Conservation (phyloP, 92 coral and sea anemone genomes). For the Umimayanthus kanabou region DNA sequence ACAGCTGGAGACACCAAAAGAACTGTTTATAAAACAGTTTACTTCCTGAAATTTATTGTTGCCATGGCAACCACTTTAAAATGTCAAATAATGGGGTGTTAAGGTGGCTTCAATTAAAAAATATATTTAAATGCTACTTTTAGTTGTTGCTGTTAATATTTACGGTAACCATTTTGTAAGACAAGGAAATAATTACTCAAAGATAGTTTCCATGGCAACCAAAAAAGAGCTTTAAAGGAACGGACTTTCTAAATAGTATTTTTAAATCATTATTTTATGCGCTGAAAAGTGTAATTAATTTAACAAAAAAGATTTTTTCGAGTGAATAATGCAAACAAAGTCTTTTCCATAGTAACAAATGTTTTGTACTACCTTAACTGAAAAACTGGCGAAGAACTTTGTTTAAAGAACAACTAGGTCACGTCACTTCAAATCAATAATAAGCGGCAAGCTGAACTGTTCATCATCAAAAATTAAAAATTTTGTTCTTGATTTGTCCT, state of each 20-base stretch:
- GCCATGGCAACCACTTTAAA: conserved; percentile 3
- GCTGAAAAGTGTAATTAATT: conserved; percentile 19
- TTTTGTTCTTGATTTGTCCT: neutral
- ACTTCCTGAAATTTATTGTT: conserved; percentile 18
- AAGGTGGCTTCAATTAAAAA: conserved; percentile 7
- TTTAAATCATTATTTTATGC: conserved; percentile 1
- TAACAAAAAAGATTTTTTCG: conserved; percentile 8
- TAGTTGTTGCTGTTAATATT: conserved; percentile 22
- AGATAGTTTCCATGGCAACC: conserved; percentile 26
- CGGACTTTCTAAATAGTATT: conserved; percentile 15
- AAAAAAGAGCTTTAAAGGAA: conserved; percentile 11
- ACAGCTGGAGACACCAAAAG: neutral
- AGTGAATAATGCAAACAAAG: conserved; percentile 23
- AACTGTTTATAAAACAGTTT: conserved; percentile 3
- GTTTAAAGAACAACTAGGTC: neutral
- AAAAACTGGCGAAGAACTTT: conserved; percentile 2
- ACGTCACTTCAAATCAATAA: conserved; percentile 1
- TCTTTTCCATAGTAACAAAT: conserved; percentile 14
- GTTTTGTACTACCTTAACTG: conserved; percentile 21
- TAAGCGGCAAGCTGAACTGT: neutral
- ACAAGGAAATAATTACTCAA: conserved; percentile 16
- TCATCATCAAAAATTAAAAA: neutral
- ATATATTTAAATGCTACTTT: conserved; percentile 18
- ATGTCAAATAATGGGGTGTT: neutral
- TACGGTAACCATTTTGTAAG: conserved; percentile 13